Evolutionary conservation across 53 echinoderm and acorn worm species (phyloP), one percentile per base, ranked within the genome.

Genomic region (Astropecten irregularis): DNA sequence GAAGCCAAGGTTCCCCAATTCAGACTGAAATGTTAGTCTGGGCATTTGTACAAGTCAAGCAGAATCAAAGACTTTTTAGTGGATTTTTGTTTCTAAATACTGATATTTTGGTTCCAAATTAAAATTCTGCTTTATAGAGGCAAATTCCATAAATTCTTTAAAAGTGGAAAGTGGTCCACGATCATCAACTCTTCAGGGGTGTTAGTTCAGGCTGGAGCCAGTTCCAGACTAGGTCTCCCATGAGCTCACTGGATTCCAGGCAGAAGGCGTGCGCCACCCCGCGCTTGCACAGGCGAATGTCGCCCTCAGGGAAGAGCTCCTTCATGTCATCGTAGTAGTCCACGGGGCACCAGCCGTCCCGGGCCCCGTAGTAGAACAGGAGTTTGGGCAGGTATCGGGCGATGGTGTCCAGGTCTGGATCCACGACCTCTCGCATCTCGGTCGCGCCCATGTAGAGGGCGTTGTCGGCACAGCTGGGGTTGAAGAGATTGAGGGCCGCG

Each of bases 231-330:
- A 97, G 31, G 9, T 92, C 88, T 11, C 94, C 97, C 94, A 97
- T 94, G 49, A 92, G 54, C 40, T 60, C 83, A 50, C 92, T 97
- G 0, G 97, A 92, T 40, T 88, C 87, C 51, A 97, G 69, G 51
- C 92, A 92, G 86, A 97, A 97, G 1, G 97, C 97, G 55, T 97
- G 97, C 14, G 68, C 88, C 40, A 97, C 76, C 0, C 94, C 92
- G 19, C 77, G 62, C 70, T 90, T 76, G 69, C 94, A 95, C 25
- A 97, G 63, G 48, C 95, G 76, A 47, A 97, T 76, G 30, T 89
- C 89, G 20, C 92, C 97, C 51, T 92, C 91, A 5, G 97, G 97
- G 26, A 92, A 95, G 26, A 69, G 35, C 38, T 32, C 68, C 39
- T 79, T 91, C 89, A 91, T 85, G 64, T 87, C 87, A 30, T 88